A percentile compares a stretch with the other conserved stretches of the same genome.
Evolutionary conservation across 2,113 vertebrate genomes (phyloP).

Genomic region (Copsychus sechellarum): DNA sequence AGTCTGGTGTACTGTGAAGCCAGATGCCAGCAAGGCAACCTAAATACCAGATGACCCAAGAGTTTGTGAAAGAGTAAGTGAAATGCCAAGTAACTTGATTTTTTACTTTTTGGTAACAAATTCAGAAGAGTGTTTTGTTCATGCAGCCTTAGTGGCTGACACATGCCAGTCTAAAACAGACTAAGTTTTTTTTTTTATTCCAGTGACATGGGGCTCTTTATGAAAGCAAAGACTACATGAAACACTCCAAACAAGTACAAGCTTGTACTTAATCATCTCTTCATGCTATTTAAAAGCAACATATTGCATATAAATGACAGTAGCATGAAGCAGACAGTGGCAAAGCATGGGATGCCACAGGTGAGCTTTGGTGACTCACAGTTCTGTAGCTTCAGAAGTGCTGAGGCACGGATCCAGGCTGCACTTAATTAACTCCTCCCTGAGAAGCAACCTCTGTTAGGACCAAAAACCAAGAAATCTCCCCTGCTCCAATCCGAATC

Average conservation of each 20-base stretch:
- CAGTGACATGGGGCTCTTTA: not conserved
- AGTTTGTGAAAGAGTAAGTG: not conserved
- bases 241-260: not conserved
- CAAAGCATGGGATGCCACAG: not conserved
- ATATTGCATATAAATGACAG: not conserved
- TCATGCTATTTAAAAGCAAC: not conserved
- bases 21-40: constrained; percentile 10
- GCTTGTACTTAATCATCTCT: not conserved
- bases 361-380: not conserved
- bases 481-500: not conserved
- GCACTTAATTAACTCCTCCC: not conserved
- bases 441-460: not conserved
- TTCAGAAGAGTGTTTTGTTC: not conserved
- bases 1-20: not conserved
- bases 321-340: not conserved
- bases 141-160: not conserved
- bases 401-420: not conserved
- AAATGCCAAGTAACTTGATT: not conserved
- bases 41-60: not conserved
- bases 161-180: not conserved
- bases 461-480: not conserved
- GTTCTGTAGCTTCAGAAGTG: not conserved
- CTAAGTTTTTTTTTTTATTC: not conserved
- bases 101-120: not conserved
- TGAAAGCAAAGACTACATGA: not conserved